Evolutionary conservation across 2,113 vertebrate genomes (phyloP).

Genomic region (Brienomyrus longianalis): DNA sequence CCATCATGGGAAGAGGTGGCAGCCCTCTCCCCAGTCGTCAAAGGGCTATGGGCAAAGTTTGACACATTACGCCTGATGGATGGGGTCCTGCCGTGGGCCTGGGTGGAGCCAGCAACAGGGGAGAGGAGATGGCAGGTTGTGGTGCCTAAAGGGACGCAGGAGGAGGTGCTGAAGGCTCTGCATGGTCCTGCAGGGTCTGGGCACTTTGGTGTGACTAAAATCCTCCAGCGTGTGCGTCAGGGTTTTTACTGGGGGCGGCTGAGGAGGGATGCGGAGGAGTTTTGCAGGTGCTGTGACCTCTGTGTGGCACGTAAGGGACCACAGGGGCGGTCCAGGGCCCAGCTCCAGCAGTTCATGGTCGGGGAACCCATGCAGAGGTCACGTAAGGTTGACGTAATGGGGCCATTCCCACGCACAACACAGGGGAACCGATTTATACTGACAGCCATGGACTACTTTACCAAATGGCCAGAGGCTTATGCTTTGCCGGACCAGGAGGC

Average conservation of each 20-base stretch:
- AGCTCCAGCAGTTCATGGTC: neutral
- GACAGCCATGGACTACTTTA: neutral
- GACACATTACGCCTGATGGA: too few relatives aligned
- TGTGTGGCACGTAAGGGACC: neutral
- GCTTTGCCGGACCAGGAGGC: neutral
- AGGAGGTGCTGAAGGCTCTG: neutral
- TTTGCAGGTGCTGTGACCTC: neutral
- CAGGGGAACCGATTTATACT: neutral
- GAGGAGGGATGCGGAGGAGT: slow-evolving; percentile 11
- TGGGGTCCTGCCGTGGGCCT: too few relatives aligned
- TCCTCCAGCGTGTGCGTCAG: neutral
- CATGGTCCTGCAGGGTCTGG: neutral
- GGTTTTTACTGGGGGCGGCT: neutral
- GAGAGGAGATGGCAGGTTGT: too few relatives aligned
- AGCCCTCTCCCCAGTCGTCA: too few relatives aligned
- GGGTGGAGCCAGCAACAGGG: too few relatives aligned
- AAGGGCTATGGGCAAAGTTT: too few relatives aligned
- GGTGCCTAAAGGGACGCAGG: neutral
- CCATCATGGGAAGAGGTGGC: too few relatives aligned
- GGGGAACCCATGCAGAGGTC: neutral
- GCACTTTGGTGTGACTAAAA: neutral
- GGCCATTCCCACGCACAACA: neutral
- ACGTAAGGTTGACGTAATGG: neutral
- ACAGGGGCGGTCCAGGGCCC: neutral
- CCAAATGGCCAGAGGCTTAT: neutral